These are phyloP conservation scores for Pterois miles DNA, from an alignment of 2,797 vertebrate genomes.

Conservation along the genomic window DNA sequence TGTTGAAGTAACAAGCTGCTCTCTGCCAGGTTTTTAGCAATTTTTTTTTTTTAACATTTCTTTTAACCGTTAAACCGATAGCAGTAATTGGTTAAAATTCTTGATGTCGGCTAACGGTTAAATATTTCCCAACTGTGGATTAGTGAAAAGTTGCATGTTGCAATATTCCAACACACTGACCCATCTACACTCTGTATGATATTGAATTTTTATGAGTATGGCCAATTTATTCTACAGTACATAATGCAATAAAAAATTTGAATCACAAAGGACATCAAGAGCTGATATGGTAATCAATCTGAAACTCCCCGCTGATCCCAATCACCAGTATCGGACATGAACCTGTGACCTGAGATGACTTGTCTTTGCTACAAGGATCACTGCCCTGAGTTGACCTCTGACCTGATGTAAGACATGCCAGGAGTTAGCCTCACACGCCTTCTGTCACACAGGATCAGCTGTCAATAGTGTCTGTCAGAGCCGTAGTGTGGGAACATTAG, in stretches of 20 bases:
- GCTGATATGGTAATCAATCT: neutral
- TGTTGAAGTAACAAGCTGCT: too few relatives aligned
- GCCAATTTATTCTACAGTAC: neutral
- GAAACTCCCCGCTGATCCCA: neutral
- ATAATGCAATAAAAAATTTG: neutral
- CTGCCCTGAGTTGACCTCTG: conserved; percentile 11
- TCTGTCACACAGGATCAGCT: neutral
- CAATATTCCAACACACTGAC: neutral
- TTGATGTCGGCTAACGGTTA: too few relatives aligned
- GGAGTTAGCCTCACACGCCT: neutral
- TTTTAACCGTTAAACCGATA: too few relatives aligned
- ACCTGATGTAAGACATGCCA: neutral
- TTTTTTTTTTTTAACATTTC: too few relatives aligned
- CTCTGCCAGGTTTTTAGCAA: too few relatives aligned
- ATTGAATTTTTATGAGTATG: neutral
- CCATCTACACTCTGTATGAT: neutral
- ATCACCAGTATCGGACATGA: neutral
- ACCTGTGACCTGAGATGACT: neutral
- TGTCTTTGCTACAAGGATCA: neutral
- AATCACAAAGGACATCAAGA: neutral
- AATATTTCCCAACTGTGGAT: too few relatives aligned
- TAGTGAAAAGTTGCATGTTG: neutral
- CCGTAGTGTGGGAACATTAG: neutral
- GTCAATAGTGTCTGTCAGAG: neutral
- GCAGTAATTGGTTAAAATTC: too few relatives aligned